Evolutionary conservation across 2,797 vertebrate species (phyloP).

Genomic region (Clamator glandarius): DNA sequence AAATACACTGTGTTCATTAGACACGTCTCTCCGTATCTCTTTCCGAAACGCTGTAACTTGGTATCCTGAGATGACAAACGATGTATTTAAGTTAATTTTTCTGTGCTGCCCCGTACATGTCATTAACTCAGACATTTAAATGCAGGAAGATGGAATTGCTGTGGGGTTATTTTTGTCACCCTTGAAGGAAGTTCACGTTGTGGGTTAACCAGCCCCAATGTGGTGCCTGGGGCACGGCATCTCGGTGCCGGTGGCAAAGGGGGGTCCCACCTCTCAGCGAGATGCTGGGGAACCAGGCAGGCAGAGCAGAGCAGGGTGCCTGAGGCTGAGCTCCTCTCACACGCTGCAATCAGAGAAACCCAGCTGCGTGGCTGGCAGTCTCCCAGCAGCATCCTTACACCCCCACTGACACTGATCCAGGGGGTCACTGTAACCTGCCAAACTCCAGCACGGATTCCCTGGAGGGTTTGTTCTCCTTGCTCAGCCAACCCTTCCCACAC

Average conservation of each 20-base stretch:
- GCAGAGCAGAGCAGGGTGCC: neutral
- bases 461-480: neutral
- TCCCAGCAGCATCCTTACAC: neutral
- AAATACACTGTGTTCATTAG: neutral
- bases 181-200: neutral
- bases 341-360: neutral
- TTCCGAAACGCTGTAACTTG: neutral
- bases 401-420: neutral
- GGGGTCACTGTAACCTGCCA: neutral
- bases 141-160: neutral
- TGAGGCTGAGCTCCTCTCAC: neutral
- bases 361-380: neutral
- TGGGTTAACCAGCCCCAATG: neutral
- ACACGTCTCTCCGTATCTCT: constrained; percentile 16
- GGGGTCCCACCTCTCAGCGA: neutral
- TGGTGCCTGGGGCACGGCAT: neutral
- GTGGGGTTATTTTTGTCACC: neutral
- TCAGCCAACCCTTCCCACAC: neutral
- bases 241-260: neutral
- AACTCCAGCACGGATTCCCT: neutral
- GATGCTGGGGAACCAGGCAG: neutral
- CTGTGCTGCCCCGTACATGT: neutral
- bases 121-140: constrained; percentile 14
- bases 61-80: constrained; percentile 7
- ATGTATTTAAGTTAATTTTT: constrained; percentile 23